A percentile compares a stretch with the other conserved stretches of the same genome.
Evolutionary conservation across 2,113 vertebrate species (phyloP).

Genomic region (Phocoena sinus): DNA sequence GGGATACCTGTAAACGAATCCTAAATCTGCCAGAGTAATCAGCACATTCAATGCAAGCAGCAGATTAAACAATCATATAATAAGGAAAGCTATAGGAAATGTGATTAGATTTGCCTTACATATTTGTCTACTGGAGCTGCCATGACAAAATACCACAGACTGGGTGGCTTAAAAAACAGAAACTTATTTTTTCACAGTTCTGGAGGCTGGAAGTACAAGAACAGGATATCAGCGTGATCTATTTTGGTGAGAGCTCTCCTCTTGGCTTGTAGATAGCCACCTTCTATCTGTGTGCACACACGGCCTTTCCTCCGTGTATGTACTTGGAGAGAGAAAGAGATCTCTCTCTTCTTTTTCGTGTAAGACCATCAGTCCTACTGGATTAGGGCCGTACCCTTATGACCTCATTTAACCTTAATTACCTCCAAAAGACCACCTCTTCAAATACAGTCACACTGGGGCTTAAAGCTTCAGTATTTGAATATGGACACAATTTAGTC

Average conservation of each 20-base stretch:
- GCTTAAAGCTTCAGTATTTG: not conserved
- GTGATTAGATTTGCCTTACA: not conserved
- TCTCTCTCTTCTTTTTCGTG: not conserved
- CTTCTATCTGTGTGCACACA: not conserved
- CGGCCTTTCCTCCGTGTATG: not conserved
- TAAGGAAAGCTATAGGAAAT: not conserved
- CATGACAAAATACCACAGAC: not conserved
- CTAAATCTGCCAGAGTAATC: not conserved
- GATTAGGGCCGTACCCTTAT: not conserved
- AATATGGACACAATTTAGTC: not conserved
- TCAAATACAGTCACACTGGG: not conserved
- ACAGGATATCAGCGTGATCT: not conserved
- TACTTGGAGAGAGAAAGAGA: not conserved
- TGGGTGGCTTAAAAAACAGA: not conserved
- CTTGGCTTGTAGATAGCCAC: not conserved
- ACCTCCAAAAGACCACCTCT: not conserved
- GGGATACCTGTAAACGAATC: not conserved
- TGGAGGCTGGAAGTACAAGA: not conserved
- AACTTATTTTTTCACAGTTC: not conserved
- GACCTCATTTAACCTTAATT: not conserved
- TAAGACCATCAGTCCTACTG: not conserved
- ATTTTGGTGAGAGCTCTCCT: not conserved
- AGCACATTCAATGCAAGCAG: not conserved
- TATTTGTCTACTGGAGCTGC: not conserved
- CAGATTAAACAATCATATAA: not conserved